Conservation (phyloP, 2,888 invertebrate genomes). For the Epiblema foenella region DNA sequence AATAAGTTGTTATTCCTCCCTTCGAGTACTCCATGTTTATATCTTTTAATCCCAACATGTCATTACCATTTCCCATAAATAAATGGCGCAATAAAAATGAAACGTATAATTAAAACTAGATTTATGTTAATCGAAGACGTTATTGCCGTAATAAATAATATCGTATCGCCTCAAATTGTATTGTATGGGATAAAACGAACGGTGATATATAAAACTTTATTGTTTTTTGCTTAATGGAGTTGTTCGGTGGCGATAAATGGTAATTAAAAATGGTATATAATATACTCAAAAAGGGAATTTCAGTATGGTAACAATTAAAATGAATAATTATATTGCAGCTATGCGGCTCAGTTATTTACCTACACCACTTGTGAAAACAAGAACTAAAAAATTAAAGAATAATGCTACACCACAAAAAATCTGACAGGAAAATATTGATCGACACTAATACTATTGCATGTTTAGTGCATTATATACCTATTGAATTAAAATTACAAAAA, state of each 20-base stretch:
- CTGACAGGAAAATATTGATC: no score
- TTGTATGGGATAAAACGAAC: constrained; percentile 54
- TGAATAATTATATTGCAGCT: neutral
- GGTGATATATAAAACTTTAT: constrained; percentile 63
- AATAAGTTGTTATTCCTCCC: neutral
- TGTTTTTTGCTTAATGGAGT: constrained; percentile 68
- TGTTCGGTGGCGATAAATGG: constrained; percentile 39
- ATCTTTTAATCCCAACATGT: constrained; percentile 32
- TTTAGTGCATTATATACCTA: no score
- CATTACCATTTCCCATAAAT: constrained; percentile 39
- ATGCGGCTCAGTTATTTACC: no score
- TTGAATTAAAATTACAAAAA: no score
- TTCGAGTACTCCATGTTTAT: constrained; percentile 28
- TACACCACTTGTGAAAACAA: no score
- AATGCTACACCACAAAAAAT: no score
- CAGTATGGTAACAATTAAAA: neutral
- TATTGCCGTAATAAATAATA: constrained; percentile 66
- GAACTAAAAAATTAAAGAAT: no score
- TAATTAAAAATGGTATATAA: constrained; percentile 22
- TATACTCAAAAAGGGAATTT: neutral
- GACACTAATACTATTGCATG: no score
- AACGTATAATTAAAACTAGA: constrained; percentile 64
- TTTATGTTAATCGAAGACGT: constrained; percentile 68
- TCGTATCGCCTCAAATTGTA: constrained; percentile 58
- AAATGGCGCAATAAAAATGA: constrained; percentile 53